These are phyloP conservation scores for Nilaparvata lugens DNA, from an alignment of 1,140 invertebrate genomes.

Conservation along the genomic window DNA sequence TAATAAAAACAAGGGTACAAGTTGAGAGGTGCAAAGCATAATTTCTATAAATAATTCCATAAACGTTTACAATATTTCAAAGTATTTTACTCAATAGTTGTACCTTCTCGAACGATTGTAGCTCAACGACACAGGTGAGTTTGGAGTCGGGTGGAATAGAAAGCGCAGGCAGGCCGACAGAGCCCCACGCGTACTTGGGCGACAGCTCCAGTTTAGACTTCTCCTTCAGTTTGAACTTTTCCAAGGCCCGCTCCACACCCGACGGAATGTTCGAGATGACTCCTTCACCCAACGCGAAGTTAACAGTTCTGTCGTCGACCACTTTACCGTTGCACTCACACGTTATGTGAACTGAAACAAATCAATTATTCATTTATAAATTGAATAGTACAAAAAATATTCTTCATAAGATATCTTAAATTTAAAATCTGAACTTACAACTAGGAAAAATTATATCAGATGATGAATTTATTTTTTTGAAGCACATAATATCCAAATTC, in stretches of 20 bases:
- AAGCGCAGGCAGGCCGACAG: constrained; percentile 54
- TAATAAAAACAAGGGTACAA: too few relatives aligned
- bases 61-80: too few relatives aligned
- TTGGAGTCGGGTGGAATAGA: constrained; percentile 70
- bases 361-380: background rate
- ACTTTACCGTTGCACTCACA: constrained; percentile 55
- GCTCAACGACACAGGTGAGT: constrained; percentile 70
- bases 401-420: background rate
- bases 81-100: too few relatives aligned
- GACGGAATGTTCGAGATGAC: constrained; percentile 59
- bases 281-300: constrained; percentile 83
- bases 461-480: background rate
- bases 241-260: constrained; percentile 77
- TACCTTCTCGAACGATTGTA: constrained; percentile 78
- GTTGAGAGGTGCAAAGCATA: too few relatives aligned
- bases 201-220: constrained; percentile 65
- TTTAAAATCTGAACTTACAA: background rate
- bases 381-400: constrained; percentile 1
- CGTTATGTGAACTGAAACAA: constrained; percentile 60
- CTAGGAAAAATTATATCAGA: too few relatives aligned
- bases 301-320: constrained; percentile 69
- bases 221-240: constrained; percentile 76
- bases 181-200: constrained; percentile 74
- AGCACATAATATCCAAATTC: background rate
- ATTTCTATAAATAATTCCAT: too few relatives aligned